Percentiles rank a stretch among this genome's conserved stretches.
phyloP scores from a whole-genome alignment of 2,797 vertebrate genomes.

The Phoxinus dragarum region DNA sequence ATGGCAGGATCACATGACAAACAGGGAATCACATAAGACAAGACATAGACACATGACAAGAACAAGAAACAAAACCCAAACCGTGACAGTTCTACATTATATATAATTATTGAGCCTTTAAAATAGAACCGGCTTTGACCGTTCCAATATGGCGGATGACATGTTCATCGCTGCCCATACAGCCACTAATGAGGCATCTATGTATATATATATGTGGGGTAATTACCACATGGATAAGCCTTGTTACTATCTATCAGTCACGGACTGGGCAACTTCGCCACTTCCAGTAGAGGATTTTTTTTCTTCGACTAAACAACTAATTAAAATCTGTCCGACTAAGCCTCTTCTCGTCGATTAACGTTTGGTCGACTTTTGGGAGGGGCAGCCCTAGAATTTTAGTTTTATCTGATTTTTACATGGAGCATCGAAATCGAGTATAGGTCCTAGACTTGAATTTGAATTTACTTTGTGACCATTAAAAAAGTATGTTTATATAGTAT shows the following conservation, averaged over 20 bases:
- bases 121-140: neutral
- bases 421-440: neutral
- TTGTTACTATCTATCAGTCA: neutral
- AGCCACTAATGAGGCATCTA: no score
- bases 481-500: no score
- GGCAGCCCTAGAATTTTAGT: neutral
- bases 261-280: no score
- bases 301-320: neutral
- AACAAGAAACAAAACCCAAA: no score
- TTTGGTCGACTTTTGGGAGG: neutral
- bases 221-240: neutral
- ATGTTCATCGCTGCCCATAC: no score
- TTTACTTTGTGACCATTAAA: neutral
- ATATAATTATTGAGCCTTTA: neutral
- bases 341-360: neutral
- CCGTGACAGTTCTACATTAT: no score
- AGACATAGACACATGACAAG: no score
- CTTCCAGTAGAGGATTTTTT: neutral
- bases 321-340: neutral
- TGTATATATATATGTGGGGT: no score
- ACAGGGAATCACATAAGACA: no score
- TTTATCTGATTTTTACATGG: neutral
- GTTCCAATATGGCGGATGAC: neutral
- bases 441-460: neutral
- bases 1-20: no score